phyloP scores from a whole-genome alignment of 2,888 invertebrate species.

The Eucera pruinosa region DNA sequence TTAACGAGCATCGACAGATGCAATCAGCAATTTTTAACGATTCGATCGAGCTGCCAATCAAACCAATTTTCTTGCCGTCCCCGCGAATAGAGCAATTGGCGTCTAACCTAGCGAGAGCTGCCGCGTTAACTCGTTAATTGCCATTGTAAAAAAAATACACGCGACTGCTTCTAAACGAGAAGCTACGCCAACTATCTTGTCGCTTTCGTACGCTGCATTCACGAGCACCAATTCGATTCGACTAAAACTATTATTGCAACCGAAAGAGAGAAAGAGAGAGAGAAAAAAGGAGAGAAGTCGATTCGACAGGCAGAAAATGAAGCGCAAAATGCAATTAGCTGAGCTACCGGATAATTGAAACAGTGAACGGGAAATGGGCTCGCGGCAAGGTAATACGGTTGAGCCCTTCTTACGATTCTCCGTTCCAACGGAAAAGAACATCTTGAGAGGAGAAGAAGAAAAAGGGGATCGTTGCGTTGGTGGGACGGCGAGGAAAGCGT shows the following conservation, averaged over 20 bases:
- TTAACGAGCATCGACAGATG: conserved; percentile 33
- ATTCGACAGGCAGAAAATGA: conserved; percentile 34
- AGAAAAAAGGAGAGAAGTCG: background rate
- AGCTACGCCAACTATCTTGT: background rate
- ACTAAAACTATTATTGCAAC: background rate
- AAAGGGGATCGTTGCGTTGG: conserved; percentile 12
- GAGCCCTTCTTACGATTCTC: conserved; percentile 50
- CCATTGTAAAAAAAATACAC: background rate
- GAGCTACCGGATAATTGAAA: conserved; percentile 54
- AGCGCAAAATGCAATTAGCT: conserved; percentile 52
- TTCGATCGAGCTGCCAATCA: conserved; percentile 35
- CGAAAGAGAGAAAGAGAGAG: background rate
- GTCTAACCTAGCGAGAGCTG: conserved; percentile 36
- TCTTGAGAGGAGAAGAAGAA: conserved; percentile 24
- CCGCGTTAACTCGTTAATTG: conserved; percentile 49
- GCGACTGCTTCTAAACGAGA: no score
- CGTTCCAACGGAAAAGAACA: conserved; percentile 31
- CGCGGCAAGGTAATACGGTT: conserved; percentile 51
- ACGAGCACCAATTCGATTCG: background rate
- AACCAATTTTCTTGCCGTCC: conserved; percentile 43
- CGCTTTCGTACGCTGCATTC: background rate
- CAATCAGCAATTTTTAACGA: conserved; percentile 22
- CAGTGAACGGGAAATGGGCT: conserved; percentile 46
- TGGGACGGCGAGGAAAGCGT: conserved; percentile 41
- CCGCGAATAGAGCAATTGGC: conserved; percentile 34